phyloP scores from a whole-genome alignment of 2,888 invertebrate species.

The Limnephilus auricula region DNA sequence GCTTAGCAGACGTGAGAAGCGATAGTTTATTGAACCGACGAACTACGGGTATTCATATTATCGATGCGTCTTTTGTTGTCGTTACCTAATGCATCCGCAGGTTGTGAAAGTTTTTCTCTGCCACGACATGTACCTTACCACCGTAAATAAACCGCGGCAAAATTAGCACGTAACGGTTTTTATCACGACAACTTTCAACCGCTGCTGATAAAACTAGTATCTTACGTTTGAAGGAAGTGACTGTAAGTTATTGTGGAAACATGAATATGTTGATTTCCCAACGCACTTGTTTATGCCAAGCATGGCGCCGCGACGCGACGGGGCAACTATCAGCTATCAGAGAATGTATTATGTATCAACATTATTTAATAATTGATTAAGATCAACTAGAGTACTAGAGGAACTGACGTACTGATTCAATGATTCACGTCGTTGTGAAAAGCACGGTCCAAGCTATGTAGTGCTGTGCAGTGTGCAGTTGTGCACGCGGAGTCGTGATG shows the following conservation, averaged over 20 bases:
- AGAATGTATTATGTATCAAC: constrained; percentile 8
- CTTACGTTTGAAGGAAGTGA: constrained; percentile 24
- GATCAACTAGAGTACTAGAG: background rate
- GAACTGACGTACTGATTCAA: background rate
- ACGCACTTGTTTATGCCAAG: constrained; percentile 30
- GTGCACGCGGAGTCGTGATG: constrained; percentile 3
- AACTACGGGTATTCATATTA: background rate
- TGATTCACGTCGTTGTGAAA: background rate
- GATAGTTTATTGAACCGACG: background rate
- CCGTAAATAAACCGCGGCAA: background rate
- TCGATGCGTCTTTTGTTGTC: background rate
- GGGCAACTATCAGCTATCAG: background rate
- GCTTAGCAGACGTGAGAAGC: background rate
- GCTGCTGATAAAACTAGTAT: constrained; percentile 27
- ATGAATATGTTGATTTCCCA: constrained; percentile 30
- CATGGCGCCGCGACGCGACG: background rate
- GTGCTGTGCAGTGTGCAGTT: background rate
- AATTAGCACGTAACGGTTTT: constrained; percentile 21
- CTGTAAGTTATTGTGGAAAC: constrained; percentile 18
- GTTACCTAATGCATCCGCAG: background rate
- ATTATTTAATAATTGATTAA: background rate
- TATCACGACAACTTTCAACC: constrained; percentile 32
- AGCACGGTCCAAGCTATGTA: background rate
- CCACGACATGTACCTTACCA: background rate
- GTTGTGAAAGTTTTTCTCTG: background rate